Evolutionary conservation across 2,888 invertebrate species (phyloP).

Genomic region (Pocota personata): DNA sequence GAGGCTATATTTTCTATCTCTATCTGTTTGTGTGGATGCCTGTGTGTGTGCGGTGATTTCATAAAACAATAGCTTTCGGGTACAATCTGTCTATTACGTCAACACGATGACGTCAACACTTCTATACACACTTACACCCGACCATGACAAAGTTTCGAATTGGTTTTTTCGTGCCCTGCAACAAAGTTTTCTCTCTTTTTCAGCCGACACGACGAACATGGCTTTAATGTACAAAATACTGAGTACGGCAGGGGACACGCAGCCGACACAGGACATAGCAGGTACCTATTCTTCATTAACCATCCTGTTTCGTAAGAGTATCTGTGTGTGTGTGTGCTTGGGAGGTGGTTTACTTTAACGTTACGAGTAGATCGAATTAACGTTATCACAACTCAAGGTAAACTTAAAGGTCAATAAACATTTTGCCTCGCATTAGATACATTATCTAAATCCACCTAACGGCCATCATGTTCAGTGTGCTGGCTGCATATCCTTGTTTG

Average conservation of each 20-base stretch:
- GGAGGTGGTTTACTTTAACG: not conserved
- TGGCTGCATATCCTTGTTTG: not conserved
- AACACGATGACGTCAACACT: conserved; percentile 38
- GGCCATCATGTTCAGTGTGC: conserved; percentile 1
- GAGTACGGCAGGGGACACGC: not conserved
- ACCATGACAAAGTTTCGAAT: not conserved
- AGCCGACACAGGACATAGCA: not conserved
- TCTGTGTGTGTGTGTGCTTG: not conserved
- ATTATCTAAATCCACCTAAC: conserved; percentile 36
- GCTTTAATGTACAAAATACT: conserved; percentile 3
- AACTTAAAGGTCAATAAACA: conserved; percentile 41
- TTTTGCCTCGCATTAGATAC: conserved; percentile 11
- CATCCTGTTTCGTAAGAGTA: not conserved
- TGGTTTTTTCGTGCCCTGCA: not conserved
- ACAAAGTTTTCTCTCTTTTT: not conserved
- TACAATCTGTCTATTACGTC: conserved; percentile 1
- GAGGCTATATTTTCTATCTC: not conserved
- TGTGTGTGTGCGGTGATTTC: not conserved
- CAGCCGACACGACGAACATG: not conserved
- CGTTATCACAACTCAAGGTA: conserved; percentile 29
- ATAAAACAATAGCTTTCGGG: conserved; percentile 1
- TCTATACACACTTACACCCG: not conserved
- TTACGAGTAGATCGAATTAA: conserved; percentile 34
- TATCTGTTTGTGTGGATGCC: not conserved
- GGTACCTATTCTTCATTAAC: too few relatives aligned